These are phyloP conservation scores for Coreoperca whiteheadi DNA, from an alignment of 2,113 vertebrate genomes.

Conservation along the genomic window DNA sequence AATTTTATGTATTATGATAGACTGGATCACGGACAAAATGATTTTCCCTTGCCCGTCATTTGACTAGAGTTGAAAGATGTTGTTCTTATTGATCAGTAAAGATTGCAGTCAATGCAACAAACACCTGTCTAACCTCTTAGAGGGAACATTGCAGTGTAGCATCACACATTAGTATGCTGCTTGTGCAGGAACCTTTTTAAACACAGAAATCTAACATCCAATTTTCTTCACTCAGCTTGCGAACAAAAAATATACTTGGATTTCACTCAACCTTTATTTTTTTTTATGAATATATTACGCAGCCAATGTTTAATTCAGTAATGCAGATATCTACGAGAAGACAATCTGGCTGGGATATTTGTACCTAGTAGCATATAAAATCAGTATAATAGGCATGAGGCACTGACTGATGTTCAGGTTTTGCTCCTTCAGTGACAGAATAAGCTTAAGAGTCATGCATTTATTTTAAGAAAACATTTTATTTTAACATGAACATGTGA, in stretches of 20 bases:
- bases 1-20: not conserved
- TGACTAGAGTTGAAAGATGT: not conserved
- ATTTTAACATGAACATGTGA: conserved; percentile 18
- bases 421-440: not conserved
- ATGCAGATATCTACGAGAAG: not conserved
- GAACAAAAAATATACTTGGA: not conserved
- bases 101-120: not conserved
- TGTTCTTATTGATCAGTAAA: not conserved
- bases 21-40: not conserved
- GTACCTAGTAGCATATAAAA: not conserved
- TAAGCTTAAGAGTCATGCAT: not conserved
- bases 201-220: not conserved
- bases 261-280: not conserved
- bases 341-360: not conserved
- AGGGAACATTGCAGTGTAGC: not conserved
- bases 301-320: not conserved
- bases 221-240: not conserved
- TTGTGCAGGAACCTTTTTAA: not conserved
- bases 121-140: not conserved
- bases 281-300: not conserved
- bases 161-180: not conserved
- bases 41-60: not conserved
- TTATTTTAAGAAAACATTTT: conserved; percentile 40
- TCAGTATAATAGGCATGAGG: not conserved
- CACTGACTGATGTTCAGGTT: not conserved